These are phyloP conservation scores for Ectobius pallidus DNA, from an alignment of 2,888 invertebrate species.

Conservation along the genomic window DNA sequence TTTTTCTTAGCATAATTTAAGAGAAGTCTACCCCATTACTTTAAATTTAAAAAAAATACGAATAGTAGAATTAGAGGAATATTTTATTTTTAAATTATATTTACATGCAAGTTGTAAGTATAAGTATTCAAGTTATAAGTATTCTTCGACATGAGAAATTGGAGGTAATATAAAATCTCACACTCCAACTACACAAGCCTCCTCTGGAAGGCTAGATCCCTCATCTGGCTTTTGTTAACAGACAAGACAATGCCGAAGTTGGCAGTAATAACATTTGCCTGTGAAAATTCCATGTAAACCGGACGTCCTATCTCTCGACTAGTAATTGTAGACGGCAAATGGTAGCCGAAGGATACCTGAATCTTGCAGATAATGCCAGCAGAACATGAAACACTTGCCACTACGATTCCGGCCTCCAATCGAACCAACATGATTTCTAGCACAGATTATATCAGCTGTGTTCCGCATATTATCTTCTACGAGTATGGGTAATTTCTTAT, in stretches of 20 bases:
- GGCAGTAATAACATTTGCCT: neutral
- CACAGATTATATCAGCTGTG: neutral
- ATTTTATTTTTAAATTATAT: no score
- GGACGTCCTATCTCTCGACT: neutral
- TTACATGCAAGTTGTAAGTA: no score
- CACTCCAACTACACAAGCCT: no score
- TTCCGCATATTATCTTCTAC: neutral
- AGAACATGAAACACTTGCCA: neutral
- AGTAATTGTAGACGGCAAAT: neutral
- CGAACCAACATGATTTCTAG: neutral
- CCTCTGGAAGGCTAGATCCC: neutral
- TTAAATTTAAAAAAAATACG: no score
- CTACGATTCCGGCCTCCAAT: neutral
- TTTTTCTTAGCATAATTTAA: no score
- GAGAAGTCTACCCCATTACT: no score
- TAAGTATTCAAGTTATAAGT: no score
- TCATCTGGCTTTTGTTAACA: slow-evolving; percentile 5
- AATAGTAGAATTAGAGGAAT: no score
- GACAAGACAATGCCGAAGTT: neutral
- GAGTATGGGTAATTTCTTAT: no score
- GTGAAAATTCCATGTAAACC: slow-evolving; percentile 8
- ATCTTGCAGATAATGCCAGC: neutral
- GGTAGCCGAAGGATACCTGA: neutral
- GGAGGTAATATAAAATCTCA: no score
- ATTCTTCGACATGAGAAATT: no score